phyloP scores from a whole-genome alignment of 2,113 vertebrate species.

The Pampusana beccarii region DNA sequence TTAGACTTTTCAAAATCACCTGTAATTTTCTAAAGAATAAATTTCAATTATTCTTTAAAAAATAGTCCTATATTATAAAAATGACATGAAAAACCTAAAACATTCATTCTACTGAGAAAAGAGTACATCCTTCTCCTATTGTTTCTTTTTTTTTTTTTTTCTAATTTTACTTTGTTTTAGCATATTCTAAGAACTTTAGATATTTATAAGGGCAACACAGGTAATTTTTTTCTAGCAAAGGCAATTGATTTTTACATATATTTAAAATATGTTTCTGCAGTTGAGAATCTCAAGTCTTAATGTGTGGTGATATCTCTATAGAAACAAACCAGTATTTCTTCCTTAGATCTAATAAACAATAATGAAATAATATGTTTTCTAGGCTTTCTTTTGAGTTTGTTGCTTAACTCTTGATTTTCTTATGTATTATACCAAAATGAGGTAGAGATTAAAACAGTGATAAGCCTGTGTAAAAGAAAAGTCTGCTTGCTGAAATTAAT shows the following conservation, averaged over 20 bases:
- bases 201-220: background rate
- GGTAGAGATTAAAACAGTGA: background rate
- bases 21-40: background rate
- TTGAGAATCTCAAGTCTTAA: background rate
- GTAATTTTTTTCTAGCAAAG: background rate
- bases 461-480: background rate
- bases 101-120: background rate
- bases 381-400: background rate
- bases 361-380: background rate
- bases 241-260: background rate
- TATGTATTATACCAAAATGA: background rate
- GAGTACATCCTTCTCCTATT: fast-evolving
- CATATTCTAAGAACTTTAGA: background rate
- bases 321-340: background rate
- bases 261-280: background rate
- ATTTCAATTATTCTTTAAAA: background rate
- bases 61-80: background rate
- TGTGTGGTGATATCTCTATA: background rate
- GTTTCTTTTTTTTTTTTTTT: background rate
- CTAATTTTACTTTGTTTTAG: background rate
- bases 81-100: background rate
- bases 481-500: background rate
- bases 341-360: background rate
- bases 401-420: background rate
- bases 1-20: fast-evolving